Conservation (phyloP, 2,888 invertebrate species). For the Adelognathus sp. region DNA sequence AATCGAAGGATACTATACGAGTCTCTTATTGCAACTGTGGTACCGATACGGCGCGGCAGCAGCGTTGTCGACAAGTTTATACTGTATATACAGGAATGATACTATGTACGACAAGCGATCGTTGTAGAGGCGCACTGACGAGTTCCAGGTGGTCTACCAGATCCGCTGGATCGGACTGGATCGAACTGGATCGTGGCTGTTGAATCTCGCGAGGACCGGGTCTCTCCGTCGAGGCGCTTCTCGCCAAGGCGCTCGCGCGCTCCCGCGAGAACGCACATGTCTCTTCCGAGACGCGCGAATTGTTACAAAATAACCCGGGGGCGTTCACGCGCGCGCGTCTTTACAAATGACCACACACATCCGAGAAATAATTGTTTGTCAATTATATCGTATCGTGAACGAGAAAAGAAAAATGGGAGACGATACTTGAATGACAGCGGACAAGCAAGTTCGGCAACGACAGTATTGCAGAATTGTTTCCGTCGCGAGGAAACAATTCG, state of each 20-base stretch:
- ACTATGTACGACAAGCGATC: neutral
- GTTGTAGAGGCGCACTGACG: slow-evolving; percentile 31
- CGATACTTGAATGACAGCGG: neutral
- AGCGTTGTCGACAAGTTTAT: neutral
- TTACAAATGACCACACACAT: slow-evolving; percentile 33
- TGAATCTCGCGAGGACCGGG: slow-evolving; percentile 68
- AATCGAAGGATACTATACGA: neutral
- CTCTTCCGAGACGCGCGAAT: neutral
- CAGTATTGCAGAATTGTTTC: neutral
- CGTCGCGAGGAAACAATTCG: neutral
- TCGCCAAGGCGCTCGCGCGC: slow-evolving; percentile 2
- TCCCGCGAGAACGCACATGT: neutral
- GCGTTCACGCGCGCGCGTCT: neutral
- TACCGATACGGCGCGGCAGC: neutral
- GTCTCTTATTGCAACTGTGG: neutral
- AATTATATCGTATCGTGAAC: neutral
- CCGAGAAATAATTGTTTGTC: slow-evolving; percentile 62
- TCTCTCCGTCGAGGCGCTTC: slow-evolving; percentile 15
- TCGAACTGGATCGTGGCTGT: slow-evolving; percentile 75
- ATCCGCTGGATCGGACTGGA: slow-evolving; percentile 69
- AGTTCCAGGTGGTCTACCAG: slow-evolving; percentile 69
- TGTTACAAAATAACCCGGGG: slow-evolving; percentile 34
- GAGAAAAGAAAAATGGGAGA: neutral
- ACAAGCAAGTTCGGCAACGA: neutral
- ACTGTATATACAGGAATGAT: neutral